Evolutionary conservation across 2,888 invertebrate species (phyloP).

Genomic region (Allacma fusca): DNA sequence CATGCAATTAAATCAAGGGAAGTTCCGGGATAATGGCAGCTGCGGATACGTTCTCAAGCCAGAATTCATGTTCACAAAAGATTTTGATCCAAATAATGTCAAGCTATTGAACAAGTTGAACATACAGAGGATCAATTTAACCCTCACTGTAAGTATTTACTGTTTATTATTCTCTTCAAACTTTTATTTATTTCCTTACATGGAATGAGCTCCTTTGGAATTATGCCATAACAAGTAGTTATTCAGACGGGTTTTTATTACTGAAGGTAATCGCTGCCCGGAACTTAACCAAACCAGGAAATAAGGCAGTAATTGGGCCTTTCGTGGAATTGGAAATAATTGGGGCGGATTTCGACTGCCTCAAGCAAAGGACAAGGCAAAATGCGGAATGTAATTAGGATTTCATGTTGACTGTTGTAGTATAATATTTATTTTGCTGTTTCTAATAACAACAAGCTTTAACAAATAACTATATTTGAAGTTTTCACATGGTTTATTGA

Average conservation of each 20-base stretch:
- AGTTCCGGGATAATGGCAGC: conserved; percentile 50
- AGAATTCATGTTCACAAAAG: background rate
- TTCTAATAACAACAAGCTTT: no score
- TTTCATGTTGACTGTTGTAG: no score
- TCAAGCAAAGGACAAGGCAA: conserved; percentile 78
- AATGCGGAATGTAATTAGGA: conserved; percentile 28
- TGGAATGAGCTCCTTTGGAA: background rate
- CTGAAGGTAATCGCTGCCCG: conserved; percentile 81
- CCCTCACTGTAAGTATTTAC: conserved; percentile 69
- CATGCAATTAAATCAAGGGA: conserved; percentile 51
- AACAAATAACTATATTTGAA: no score
- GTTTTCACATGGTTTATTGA: no score
- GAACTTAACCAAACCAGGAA: conserved; percentile 77
- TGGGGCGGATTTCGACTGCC: conserved; percentile 86
- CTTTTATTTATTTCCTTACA: background rate
- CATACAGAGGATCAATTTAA: conserved; percentile 72
- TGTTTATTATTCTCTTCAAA: background rate
- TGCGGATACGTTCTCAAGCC: conserved; percentile 54
- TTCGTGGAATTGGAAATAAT: conserved; percentile 90
- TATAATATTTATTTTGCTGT: no score
- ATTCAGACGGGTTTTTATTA: no score
- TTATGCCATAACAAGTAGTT: no score
- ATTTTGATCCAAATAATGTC: conserved; percentile 35
- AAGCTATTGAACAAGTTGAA: conserved; percentile 60
- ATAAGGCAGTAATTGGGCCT: conserved; percentile 74